Base-by-base conservation (phyloP, 2,113 vertebrate species). In the Strix uralensis region DNA sequence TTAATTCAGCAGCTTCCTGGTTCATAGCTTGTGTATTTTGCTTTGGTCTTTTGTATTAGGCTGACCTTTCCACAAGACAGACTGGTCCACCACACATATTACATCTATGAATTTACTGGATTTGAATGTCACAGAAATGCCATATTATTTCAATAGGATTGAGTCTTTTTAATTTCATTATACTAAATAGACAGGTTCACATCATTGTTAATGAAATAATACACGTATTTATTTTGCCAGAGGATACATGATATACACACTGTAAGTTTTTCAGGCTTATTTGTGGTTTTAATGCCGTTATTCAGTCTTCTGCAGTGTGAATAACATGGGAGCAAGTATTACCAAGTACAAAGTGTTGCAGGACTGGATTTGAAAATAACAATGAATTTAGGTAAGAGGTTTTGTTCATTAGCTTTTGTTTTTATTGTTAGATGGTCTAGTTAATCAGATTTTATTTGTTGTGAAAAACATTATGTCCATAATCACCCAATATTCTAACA, bases 401-500 rank as follows among this genome's bases (percentile, higher is more conserved):
- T 75, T 82, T 54, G 11, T 30, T 49, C 0, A 2, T 29, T 82
- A 73, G 3, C 0, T 51, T 93, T 86, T 86, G 4, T 49, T 95
- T 94, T 73, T 73, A 72, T 23, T 63, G 6, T 69, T 65, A 82
- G 15, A 44, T 26, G 6, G 21, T 59, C 19, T 11, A 54, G 18
- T 73, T 93, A 90, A 40, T 65, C 26, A 77, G 49, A 44, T 88
- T 55, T 91, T 51, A 40, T 91, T 83, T 83, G 67, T 57, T 90
- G 26, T 44, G 25, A 36, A 70, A 86, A 94, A 49, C 3, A 11
- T 79, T 63, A 49, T 23, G 13, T 44, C 20, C 32, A 11, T 83
- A 47, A 86, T 78, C 32, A 62, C 32, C 16, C n/a, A 75, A 27
- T 42, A 59, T 52, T 72, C 42, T 62, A 90, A 42, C 15, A 51